These are phyloP conservation scores for Urophycis tenuis DNA, from an alignment of 2,797 vertebrate species.

Conservation along the genomic window DNA sequence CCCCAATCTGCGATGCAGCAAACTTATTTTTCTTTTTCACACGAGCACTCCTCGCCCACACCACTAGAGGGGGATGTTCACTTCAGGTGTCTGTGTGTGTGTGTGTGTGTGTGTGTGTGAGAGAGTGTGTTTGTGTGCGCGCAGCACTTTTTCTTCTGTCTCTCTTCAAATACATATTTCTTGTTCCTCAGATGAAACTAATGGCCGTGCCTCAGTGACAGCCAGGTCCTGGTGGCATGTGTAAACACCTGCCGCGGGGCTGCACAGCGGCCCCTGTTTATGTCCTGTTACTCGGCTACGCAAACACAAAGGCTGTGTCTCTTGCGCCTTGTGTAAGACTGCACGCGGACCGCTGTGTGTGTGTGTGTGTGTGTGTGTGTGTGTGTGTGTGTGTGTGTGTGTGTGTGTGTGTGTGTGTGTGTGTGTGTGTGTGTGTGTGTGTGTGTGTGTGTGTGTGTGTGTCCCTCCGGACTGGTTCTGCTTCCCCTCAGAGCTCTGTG, in stretches of 20 bases:
- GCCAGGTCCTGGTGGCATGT: conserved; percentile 44
- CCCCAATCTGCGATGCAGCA: background rate
- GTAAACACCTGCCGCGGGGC: conserved; percentile 39
- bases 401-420: no score
- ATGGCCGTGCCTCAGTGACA: conserved; percentile 37
- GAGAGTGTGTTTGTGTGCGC: background rate
- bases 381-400: no score
- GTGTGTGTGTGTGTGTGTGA: conserved; percentile 1
- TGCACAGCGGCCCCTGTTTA: conserved; percentile 40
- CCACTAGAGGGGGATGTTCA: conserved; percentile 59
- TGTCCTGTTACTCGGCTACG: conserved; percentile 53
- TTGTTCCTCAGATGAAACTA: conserved; percentile 4
- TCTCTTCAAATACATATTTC: background rate
- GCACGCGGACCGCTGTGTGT: background rate
- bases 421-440: no score
- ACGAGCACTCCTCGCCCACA: background rate
- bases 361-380: no score
- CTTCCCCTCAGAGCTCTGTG: conserved; percentile 44
- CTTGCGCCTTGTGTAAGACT: background rate
- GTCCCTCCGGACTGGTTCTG: conserved; percentile 32
- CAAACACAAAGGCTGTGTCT: conserved; percentile 35
- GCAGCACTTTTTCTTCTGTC: background rate
- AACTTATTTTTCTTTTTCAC: background rate
- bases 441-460: background rate
- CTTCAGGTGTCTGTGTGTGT: conserved; percentile 2